Evolutionary conservation across 2,888 invertebrate species (phyloP), one percentile per base, ranked within the genome.

Genomic region (Crioceris asparagi): DNA sequence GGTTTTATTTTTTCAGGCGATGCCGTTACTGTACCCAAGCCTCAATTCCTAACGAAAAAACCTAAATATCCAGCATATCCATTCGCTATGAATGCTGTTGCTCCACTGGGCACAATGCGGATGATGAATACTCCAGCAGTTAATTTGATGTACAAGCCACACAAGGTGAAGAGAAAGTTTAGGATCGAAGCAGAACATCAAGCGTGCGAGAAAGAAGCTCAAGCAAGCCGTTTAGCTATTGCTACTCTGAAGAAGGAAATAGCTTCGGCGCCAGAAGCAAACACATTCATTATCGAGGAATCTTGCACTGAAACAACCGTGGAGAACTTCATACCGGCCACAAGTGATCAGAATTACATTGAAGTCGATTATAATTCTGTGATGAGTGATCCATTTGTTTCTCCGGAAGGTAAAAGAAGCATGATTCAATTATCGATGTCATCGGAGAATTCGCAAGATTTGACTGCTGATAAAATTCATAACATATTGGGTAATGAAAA

Each of bases 161-260:
- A 50, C 29, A 55, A 55, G 44, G 44, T 54, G n/a, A 61, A 61
- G 35, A 48, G 56, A 7, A 58, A 56, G 40, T 54, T 59, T 32
- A 48, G 56, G 32, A 46, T 53, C 2, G 61, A 64, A 48, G 63
- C 62, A 3, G 63, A 63, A 39, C 47, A 45, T 31, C 61, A 60
- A 39, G 64, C 62, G 4, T 63, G 62, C 38, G 56, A 61, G 1
- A 63, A 65, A 50, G 66, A 66, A 48, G 65, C 65, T 3, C 60
- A 63, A 26, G 66, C 65, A 1, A 65, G 65, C 44, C 49, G 63
- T n/a, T 47, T 64, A 44, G 66, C 66, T 30, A 49, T 67, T 32
- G 65, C 66, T 40, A 62, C 60, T 40, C 49, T 68, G 29, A 63
- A 65, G 41, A 65, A 65, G 49, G 66, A 66, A 45, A 56, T 67